A percentile compares a stretch with the other conserved stretches of the same genome.
Evolutionary conservation across 2,113 vertebrate species (phyloP).

Genomic region (Antechinus flavipes): DNA sequence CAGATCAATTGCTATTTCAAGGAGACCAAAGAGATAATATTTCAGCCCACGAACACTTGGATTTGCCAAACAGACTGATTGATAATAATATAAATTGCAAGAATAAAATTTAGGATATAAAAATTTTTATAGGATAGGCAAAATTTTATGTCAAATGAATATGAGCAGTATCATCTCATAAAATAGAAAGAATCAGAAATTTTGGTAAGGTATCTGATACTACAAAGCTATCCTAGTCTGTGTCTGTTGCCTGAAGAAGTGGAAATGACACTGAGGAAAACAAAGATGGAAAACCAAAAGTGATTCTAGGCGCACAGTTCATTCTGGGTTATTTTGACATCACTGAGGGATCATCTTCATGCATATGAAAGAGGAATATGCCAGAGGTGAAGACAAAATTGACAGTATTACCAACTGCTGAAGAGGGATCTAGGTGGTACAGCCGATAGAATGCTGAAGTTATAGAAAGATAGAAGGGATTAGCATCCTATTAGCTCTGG

Average conservation of each 20-base stretch:
- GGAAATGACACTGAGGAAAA: neutral
- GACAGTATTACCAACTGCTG: neutral
- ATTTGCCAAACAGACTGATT: neutral
- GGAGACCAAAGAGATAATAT: neutral
- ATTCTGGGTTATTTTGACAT: neutral
- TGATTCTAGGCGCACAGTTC: neutral
- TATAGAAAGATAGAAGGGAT: neutral
- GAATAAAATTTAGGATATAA: neutral
- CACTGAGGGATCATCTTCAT: neutral
- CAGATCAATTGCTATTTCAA: neutral
- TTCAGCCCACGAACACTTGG: neutral
- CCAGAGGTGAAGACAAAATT: neutral
- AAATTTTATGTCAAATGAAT: neutral
- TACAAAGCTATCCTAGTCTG: neutral
- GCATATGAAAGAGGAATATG: neutral
- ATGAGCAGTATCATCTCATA: neutral
- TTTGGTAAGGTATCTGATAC: neutral
- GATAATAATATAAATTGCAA: neutral
- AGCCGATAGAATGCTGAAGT: neutral
- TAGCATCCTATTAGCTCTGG: neutral
- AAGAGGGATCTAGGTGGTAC: neutral
- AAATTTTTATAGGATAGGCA: neutral
- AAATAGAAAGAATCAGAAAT: neutral
- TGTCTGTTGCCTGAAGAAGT: neutral
- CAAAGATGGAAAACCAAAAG: neutral